These are phyloP conservation scores for Trematomus bernacchii DNA, from an alignment of 2,797 vertebrate species.

Conservation along the genomic window DNA sequence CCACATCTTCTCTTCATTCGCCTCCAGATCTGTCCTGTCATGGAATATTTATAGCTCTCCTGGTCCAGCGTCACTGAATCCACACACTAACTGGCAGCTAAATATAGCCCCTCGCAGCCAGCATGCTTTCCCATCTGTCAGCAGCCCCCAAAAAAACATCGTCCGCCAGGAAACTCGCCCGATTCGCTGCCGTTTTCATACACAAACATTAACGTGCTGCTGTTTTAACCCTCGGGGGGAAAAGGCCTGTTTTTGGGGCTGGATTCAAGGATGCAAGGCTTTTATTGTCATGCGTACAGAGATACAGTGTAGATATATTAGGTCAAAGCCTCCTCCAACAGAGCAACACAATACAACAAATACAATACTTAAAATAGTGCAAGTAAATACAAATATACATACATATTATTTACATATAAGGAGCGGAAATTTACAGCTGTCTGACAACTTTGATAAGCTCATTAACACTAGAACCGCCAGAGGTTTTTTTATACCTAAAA, in stretches of 20 bases:
- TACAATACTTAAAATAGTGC: no score
- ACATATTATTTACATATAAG: no score
- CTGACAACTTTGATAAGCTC: no score
- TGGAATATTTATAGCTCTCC: slow-evolving; percentile 86
- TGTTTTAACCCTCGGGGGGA: slow-evolving; percentile 59
- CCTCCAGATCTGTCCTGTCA: slow-evolving; percentile 83
- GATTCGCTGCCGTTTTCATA: slow-evolving; percentile 45
- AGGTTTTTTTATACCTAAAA: no score
- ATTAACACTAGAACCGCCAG: no score
- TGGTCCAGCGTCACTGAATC: slow-evolving; percentile 84
- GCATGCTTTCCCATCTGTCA: slow-evolving; percentile 84
- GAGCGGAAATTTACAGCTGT: no score
- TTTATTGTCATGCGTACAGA: no score
- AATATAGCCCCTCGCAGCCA: slow-evolving; percentile 81
- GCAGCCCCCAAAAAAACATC: slow-evolving; percentile 78
- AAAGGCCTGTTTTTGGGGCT: slow-evolving; percentile 39
- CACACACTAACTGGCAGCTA: slow-evolving; percentile 83
- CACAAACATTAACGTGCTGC: slow-evolving; percentile 41
- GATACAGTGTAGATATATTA: no score
- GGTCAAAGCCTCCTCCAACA: no score
- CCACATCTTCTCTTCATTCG: slow-evolving; percentile 63
- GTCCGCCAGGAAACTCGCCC: slow-evolving; percentile 67
- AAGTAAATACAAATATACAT: no score
- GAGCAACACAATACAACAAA: no score
- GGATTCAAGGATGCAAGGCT: no score